phyloP scores from a whole-genome alignment of 2,113 vertebrate species.

The Martes martes region DNA sequence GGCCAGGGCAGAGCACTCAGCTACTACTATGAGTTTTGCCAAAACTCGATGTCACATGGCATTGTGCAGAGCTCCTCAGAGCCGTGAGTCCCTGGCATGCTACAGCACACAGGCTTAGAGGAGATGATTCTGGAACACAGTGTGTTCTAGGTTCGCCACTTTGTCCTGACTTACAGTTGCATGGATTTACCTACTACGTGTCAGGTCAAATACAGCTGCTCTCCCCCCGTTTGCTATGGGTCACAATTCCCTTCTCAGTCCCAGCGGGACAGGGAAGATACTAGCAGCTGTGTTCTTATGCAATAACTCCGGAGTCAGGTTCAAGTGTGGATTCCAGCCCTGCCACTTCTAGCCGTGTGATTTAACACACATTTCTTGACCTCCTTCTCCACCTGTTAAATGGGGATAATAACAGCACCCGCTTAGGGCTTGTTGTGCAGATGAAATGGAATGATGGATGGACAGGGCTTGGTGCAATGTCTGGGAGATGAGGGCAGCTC shows the following conservation, averaged over 20 bases:
- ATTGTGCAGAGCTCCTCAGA: background rate
- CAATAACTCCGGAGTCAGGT: background rate
- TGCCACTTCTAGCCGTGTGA: background rate
- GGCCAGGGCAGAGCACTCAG: background rate
- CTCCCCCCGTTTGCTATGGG: background rate
- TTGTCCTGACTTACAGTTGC: accelerated
- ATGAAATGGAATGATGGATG: background rate
- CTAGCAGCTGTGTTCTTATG: background rate
- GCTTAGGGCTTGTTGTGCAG: background rate
- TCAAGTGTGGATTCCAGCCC: background rate
- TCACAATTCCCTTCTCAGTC: background rate
- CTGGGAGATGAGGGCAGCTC: too few species aligned
- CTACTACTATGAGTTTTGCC: background rate
- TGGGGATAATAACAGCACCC: too few species aligned
- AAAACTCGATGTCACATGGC: background rate
- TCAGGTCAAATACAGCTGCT: too few species aligned
- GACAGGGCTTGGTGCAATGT: accelerated
- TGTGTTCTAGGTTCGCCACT: accelerated
- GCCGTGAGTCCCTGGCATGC: accelerated
- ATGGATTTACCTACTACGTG: background rate
- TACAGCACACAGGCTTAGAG: background rate
- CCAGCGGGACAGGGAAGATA: background rate
- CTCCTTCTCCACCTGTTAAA: background rate
- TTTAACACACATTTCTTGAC: background rate
- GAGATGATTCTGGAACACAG: accelerated